Evolutionary conservation across 2,888 invertebrate genomes (phyloP).

Genomic region (Aromia moschata): DNA sequence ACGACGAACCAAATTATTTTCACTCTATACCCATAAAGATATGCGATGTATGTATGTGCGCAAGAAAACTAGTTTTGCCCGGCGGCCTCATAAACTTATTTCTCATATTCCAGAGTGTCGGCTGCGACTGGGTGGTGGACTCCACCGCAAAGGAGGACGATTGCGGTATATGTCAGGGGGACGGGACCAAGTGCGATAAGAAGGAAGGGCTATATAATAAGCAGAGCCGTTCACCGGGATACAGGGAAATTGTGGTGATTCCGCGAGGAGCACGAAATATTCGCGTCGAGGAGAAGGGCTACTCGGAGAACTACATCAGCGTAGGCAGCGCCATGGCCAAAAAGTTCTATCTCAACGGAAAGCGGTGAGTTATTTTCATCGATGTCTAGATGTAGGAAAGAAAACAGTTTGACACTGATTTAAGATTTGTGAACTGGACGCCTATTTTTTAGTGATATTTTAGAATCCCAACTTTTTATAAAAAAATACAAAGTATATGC

Average conservation of each 20-base stretch:
- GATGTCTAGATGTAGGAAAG: no score
- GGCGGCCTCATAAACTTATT: background rate
- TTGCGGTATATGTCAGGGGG: slow-evolving; percentile 88
- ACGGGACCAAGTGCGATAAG: slow-evolving; percentile 82
- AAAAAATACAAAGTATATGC: no score
- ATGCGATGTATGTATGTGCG: no score
- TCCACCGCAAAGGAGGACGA: slow-evolving; percentile 82
- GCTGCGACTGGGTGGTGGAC: slow-evolving; percentile 91
- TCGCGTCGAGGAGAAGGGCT: slow-evolving; percentile 77
- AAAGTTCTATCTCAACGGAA: slow-evolving; percentile 81
- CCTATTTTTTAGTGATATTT: no score
- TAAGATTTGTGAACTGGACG: no score
- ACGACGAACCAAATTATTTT: no score
- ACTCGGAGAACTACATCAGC: slow-evolving; percentile 83
- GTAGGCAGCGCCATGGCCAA: slow-evolving; percentile 75
- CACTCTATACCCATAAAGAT: no score
- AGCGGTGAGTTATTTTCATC: slow-evolving; percentile 74
- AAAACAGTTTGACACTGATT: no score
- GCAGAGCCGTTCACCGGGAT: slow-evolving; percentile 64
- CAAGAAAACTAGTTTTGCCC: background rate
- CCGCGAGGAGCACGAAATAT: slow-evolving; percentile 85
- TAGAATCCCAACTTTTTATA: no score
- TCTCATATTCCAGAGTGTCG: slow-evolving; percentile 74
- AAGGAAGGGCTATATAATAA: slow-evolving; percentile 68
- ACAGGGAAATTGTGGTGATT: slow-evolving; percentile 74